Evolutionary conservation across 2,888 invertebrate species (phyloP).

Genomic region (Dendrolimus pini): DNA sequence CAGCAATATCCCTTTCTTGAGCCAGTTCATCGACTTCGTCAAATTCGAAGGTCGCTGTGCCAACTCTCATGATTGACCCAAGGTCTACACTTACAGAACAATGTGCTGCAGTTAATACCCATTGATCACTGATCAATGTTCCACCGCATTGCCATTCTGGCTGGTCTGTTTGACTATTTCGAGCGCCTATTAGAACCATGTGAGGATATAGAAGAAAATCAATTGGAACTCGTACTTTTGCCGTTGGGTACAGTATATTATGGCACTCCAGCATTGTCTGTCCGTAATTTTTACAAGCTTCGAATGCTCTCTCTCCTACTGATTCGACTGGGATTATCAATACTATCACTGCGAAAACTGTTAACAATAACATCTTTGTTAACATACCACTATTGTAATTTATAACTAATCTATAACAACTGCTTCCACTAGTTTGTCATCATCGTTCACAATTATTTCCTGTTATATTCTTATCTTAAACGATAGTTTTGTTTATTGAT

Average conservation of each 20-base stretch:
- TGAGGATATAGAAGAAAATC: conserved; percentile 77
- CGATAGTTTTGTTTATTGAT: no score
- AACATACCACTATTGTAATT: neutral
- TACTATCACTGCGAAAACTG: conserved; percentile 11
- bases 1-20: conserved; percentile 63
- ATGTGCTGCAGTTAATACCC: conserved; percentile 68
- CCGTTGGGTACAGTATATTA: conserved; percentile 46
- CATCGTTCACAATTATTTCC: no score
- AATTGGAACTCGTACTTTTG: conserved; percentile 55
- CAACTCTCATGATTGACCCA: conserved; percentile 71
- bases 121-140: conserved; percentile 49
- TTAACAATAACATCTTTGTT: neutral
- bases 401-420: no score
- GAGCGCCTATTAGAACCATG: conserved; percentile 75
- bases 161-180: conserved; percentile 13
- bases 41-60: conserved; percentile 71
- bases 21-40: conserved; percentile 65
- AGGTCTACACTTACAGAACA: conserved; percentile 53
- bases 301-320: conserved; percentile 50
- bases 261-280: conserved; percentile 60
- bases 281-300: conserved; percentile 53
- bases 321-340: conserved; percentile 12
- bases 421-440: no score
- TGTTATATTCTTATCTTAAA: no score
- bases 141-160: conserved; percentile 67